phyloP scores from a whole-genome alignment of 2,888 invertebrate genomes.

The Chouioia cunea region DNA sequence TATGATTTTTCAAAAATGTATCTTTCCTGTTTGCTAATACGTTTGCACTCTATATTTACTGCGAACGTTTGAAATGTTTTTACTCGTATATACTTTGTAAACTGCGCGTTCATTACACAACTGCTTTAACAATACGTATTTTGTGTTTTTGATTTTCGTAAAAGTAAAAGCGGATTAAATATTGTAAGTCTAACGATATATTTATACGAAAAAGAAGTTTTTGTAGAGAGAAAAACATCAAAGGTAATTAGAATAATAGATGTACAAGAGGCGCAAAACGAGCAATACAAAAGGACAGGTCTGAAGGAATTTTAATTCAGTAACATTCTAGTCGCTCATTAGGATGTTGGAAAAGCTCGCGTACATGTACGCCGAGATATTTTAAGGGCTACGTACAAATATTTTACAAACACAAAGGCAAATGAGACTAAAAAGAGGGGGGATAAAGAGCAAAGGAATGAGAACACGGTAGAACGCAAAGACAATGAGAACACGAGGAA shows the following conservation, averaged over 20 bases:
- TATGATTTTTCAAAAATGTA: too few relatives aligned
- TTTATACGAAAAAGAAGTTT: too few relatives aligned
- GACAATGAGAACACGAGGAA: conserved; percentile 34
- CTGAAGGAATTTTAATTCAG: conserved; percentile 29
- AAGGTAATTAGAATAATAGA: conserved; percentile 13
- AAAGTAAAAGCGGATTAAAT: too few relatives aligned
- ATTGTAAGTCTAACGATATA: too few relatives aligned
- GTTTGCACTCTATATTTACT: too few relatives aligned
- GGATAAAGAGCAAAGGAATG: not conserved
- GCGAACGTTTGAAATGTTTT: too few relatives aligned
- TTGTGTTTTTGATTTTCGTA: too few relatives aligned
- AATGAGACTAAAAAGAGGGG: conserved; percentile 9
- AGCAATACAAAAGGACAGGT: not conserved
- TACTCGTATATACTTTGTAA: too few relatives aligned
- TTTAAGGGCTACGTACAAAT: conserved; percentile 33
- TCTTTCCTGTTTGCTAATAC: too few relatives aligned
- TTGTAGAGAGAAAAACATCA: too few relatives aligned
- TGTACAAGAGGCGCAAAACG: not conserved
- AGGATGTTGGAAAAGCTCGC: not conserved
- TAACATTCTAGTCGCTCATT: conserved; percentile 23
- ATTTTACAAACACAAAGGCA: conserved; percentile 31
- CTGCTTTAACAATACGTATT: too few relatives aligned
- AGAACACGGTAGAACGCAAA: not conserved
- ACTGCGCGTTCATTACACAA: too few relatives aligned
- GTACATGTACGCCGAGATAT: conserved; percentile 11